Conservation (phyloP, 2,113 vertebrate genomes). For the Theropithecus gelada region DNA sequence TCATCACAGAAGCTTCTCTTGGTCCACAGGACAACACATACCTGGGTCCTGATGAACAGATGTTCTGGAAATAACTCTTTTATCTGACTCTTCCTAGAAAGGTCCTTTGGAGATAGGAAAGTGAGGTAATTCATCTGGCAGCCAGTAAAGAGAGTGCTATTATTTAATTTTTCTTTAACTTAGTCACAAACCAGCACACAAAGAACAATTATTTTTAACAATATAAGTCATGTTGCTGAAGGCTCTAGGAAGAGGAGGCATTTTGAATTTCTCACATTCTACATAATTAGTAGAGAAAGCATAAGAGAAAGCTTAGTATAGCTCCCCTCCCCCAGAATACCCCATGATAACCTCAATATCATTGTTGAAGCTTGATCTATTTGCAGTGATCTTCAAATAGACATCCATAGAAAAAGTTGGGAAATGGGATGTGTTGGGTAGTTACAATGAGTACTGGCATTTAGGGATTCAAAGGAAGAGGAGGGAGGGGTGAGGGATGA, state of each 20-base stretch:
- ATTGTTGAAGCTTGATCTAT: background rate
- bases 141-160: background rate
- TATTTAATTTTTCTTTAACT: conserved; percentile 23
- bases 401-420: background rate
- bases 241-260: background rate
- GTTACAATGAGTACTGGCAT: background rate
- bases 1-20: background rate
- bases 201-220: background rate
- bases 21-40: background rate
- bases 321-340: background rate
- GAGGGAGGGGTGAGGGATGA: background rate
- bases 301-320: background rate
- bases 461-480: background rate
- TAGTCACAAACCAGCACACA: background rate
- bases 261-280: background rate
- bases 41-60: background rate
- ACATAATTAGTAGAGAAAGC: background rate
- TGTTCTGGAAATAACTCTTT: background rate
- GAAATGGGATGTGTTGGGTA: background rate
- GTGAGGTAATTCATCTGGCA: background rate
- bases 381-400: background rate
- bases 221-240: background rate
- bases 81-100: background rate
- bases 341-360: background rate
- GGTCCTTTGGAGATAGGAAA: background rate